Evolutionary conservation across 2,888 invertebrate species (phyloP).

Genomic region (Nephrocerus scutellatus): DNA sequence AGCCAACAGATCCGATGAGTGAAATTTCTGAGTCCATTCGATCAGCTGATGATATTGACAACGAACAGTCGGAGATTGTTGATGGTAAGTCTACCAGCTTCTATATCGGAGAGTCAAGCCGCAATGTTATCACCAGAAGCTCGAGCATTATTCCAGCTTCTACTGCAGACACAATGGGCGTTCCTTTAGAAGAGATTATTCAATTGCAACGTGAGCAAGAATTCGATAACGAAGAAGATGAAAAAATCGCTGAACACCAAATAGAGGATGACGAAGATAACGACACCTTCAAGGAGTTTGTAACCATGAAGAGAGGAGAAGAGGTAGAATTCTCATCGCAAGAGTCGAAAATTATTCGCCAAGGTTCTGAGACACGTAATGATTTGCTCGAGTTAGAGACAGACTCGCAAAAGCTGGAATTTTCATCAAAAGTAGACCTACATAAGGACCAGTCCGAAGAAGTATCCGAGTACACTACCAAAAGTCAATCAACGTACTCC

Average conservation of each 20-base stretch:
- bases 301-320: conserved; percentile 35
- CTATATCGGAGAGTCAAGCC: conserved; percentile 47
- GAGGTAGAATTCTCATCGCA: conserved; percentile 12
- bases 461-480: neutral
- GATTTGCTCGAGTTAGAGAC: conserved; percentile 38
- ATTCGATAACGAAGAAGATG: conserved; percentile 3
- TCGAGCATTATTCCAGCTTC: conserved; percentile 29
- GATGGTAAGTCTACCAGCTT: conserved; percentile 38
- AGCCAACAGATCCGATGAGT: conserved; percentile 35
- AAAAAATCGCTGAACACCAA: conserved; percentile 15
- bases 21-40: conserved; percentile 37
- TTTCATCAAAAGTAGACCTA: neutral
- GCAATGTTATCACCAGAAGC: conserved; percentile 44
- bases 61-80: conserved; percentile 27
- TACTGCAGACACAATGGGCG: conserved; percentile 26
- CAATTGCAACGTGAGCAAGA: neutral
- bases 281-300: conserved; percentile 37
- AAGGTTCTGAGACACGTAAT: conserved; percentile 44
- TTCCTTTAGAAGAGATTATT: conserved; percentile 12
- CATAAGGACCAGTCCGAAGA: conserved; percentile 15
- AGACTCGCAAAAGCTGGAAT: conserved; percentile 19
- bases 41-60: conserved; percentile 35
- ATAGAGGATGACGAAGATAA: conserved; percentile 35
- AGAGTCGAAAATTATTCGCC: conserved; percentile 37
- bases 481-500: neutral